Percentiles rank a stretch among this genome's conserved stretches.
Conservation (phyloP, 2,113 vertebrate species). For the Hippotragus niger region DNA sequence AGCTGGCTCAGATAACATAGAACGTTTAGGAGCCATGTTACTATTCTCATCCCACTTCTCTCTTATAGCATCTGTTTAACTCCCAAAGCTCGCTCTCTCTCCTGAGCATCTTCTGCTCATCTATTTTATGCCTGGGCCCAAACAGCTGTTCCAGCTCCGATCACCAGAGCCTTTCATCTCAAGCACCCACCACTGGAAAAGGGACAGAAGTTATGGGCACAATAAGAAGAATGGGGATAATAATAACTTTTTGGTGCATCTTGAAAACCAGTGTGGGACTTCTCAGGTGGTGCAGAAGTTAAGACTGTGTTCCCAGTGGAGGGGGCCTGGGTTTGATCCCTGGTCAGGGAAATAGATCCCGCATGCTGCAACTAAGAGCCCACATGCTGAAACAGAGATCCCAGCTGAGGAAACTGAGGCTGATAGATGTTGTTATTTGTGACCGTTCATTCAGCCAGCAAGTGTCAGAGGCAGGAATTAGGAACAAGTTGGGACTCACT, state of each 20-base stretch:
- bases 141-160: background rate
- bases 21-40: background rate
- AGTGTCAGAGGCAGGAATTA: background rate
- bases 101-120: background rate
- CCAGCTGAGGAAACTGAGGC: background rate
- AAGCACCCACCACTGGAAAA: background rate
- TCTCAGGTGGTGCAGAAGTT: background rate
- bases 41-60: background rate
- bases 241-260: background rate
- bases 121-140: background rate
- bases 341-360: background rate
- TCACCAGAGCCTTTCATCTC: background rate
- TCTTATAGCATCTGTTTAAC: background rate
- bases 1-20: background rate
- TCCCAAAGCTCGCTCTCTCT: background rate
- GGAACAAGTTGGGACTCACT: background rate
- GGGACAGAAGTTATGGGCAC: background rate
- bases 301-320: background rate
- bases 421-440: background rate
- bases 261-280: background rate
- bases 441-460: background rate
- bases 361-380: background rate
- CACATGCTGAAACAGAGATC: background rate
- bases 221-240: background rate
- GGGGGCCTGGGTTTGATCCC: background rate